Evolutionary conservation across 2,888 invertebrate genomes (phyloP).

Genomic region (Cryptocephalus primarius): DNA sequence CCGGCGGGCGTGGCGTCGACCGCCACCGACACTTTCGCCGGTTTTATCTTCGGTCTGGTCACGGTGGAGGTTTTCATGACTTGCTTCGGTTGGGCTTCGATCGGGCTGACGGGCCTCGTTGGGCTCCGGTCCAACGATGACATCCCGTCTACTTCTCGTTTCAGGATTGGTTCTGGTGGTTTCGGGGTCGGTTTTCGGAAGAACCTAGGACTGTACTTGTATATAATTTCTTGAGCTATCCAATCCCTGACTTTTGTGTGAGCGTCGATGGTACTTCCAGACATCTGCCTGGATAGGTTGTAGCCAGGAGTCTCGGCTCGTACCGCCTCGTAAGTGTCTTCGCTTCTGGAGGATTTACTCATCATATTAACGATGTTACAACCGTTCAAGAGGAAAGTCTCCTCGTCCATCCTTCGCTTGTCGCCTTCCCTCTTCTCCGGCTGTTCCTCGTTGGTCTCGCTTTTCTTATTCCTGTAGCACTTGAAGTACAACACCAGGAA

Average conservation of each 20-base stretch:
- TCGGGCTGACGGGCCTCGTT: slow-evolving; percentile 32
- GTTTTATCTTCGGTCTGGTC: slow-evolving; percentile 30
- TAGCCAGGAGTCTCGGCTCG: slow-evolving; percentile 48
- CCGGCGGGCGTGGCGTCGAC: slow-evolving; percentile 70
- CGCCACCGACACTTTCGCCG: slow-evolving; percentile 64
- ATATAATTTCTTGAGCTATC: slow-evolving; percentile 71
- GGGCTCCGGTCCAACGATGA: slow-evolving; percentile 31
- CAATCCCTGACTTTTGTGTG: slow-evolving; percentile 79
- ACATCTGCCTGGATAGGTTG: slow-evolving; percentile 60
- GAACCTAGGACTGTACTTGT: slow-evolving; percentile 58
- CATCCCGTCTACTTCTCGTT: slow-evolving; percentile 17
- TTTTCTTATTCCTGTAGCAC: slow-evolving; percentile 46
- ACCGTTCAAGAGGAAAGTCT: slow-evolving; percentile 36
- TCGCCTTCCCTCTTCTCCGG: slow-evolving; percentile 20
- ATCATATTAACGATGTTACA: slow-evolving; percentile 50
- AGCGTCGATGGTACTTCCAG: slow-evolving; percentile 72
- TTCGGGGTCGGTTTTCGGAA: slow-evolving; percentile 38
- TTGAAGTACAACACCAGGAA: slow-evolving; percentile 58
- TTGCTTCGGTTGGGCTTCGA: slow-evolving; percentile 11
- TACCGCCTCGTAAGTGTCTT: slow-evolving; percentile 42
- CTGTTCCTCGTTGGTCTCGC: slow-evolving; percentile 32
- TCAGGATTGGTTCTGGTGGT: slow-evolving; percentile 21
- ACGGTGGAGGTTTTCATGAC: slow-evolving; percentile 23
- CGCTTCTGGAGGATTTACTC: slow-evolving; percentile 38
- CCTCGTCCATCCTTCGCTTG: slow-evolving; percentile 34